Conservation (phyloP, 2,888 invertebrate genomes). For the Stenotaenia linearis region DNA sequence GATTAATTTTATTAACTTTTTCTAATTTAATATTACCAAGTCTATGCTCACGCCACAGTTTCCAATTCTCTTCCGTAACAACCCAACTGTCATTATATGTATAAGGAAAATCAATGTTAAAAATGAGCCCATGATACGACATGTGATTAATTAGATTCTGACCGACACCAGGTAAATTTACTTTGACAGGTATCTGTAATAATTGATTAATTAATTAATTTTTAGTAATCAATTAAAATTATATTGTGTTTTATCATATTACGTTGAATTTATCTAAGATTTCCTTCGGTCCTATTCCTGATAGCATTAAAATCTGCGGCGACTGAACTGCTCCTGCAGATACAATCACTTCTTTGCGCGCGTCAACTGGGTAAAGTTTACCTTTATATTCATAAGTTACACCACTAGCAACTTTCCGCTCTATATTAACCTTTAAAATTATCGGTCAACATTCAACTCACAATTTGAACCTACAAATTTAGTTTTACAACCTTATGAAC, state of each 20-base stretch:
- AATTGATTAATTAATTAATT: background rate
- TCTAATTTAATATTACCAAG: background rate
- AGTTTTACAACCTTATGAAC: background rate
- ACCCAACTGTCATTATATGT: background rate
- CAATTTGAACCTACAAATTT: background rate
- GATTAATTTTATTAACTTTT: background rate
- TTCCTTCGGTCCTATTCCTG: slow-evolving; percentile 27
- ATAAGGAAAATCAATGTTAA: slow-evolving; percentile 1
- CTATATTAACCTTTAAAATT: background rate
- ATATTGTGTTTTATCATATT: background rate
- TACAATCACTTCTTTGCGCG: slow-evolving; percentile 24
- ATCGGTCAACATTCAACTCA: background rate
- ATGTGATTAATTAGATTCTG: slow-evolving; percentile 32
- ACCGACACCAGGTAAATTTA: slow-evolving; percentile 7
- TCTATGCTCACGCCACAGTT: background rate
- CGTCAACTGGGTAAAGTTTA: background rate
- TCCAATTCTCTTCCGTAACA: background rate
- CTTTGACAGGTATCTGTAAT: slow-evolving; percentile 18
- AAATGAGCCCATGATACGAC: slow-evolving; percentile 30
- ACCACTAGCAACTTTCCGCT: background rate
- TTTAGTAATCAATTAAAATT: too few species aligned
- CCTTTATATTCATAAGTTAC: slow-evolving; percentile 12
- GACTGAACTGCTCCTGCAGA: slow-evolving; percentile 28
- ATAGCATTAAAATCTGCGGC: slow-evolving; percentile 29
- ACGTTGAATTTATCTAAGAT: background rate